phyloP scores from a whole-genome alignment of 1,140 invertebrate genomes.

The Paraescarpia echinospica region DNA sequence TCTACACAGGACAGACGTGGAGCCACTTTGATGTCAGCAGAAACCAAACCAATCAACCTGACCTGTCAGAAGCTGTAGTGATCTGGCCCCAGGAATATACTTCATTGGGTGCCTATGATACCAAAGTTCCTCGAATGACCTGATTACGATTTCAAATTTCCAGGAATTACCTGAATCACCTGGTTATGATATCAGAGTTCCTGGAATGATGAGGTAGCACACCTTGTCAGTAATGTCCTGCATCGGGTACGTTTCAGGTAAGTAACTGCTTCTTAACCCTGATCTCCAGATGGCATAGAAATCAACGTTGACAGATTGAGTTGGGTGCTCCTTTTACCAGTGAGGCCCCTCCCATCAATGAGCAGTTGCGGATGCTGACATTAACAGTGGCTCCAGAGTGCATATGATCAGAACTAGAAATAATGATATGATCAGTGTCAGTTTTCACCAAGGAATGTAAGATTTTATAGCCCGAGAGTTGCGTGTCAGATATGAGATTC shows the following conservation, averaged over 20 bases:
- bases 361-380: neutral
- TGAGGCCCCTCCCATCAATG: neutral
- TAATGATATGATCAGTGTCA: neutral
- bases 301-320: neutral
- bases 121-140: neutral
- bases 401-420: neutral
- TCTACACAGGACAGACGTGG: neutral
- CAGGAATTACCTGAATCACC: neutral
- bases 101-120: neutral
- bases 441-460: neutral
- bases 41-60: neutral
- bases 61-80: neutral
- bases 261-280: neutral
- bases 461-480: neutral
- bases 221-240: neutral
- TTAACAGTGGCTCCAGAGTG: neutral
- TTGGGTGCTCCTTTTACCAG: neutral
- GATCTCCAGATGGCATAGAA: neutral
- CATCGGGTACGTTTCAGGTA: neutral
- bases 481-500: neutral
- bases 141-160: neutral
- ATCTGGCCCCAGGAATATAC: neutral
- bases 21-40: neutral
- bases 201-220: neutral
- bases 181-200: neutral